These are phyloP conservation scores for Echiichthys vipera DNA, from an alignment of 2,797 vertebrate genomes.

Conservation along the genomic window DNA sequence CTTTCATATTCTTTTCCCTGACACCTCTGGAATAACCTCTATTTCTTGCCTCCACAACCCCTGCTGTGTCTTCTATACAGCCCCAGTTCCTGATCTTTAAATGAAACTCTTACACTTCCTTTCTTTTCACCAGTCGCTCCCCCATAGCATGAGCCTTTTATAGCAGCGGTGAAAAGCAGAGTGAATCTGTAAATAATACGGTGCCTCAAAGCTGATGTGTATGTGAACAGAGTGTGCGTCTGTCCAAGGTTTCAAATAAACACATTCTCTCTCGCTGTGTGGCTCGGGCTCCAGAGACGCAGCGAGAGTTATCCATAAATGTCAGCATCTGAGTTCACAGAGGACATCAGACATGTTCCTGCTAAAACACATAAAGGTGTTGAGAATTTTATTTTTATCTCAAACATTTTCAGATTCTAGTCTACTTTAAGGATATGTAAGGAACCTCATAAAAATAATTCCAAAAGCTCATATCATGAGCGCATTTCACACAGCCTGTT, in stretches of 20 bases:
- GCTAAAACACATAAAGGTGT: conserved; percentile 42
- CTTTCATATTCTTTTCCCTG: conserved; percentile 32
- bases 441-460: background rate
- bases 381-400: background rate
- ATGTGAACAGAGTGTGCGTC: conserved; percentile 24
- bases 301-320: conserved; percentile 51
- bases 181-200: conserved; percentile 78
- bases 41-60: conserved; percentile 19
- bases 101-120: conserved; percentile 18
- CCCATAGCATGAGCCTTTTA: conserved; percentile 65
- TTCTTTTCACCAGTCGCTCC: conserved; percentile 17
- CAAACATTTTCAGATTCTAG: background rate
- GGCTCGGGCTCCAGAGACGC: conserved; percentile 28
- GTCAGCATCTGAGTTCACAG: conserved; percentile 34
- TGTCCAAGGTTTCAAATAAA: conserved; percentile 65
- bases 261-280: conserved; percentile 48
- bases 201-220: conserved; percentile 38
- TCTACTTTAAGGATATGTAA: background rate
- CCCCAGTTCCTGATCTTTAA: conserved; percentile 8
- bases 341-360: conserved; percentile 48
- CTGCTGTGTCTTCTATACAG: conserved; percentile 20
- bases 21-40: conserved; percentile 41
- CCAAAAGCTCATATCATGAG: background rate
- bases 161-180: conserved; percentile 59
- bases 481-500: no score